Conservation (phyloP, 2,797 vertebrate species). For the Manis javanica region DNA sequence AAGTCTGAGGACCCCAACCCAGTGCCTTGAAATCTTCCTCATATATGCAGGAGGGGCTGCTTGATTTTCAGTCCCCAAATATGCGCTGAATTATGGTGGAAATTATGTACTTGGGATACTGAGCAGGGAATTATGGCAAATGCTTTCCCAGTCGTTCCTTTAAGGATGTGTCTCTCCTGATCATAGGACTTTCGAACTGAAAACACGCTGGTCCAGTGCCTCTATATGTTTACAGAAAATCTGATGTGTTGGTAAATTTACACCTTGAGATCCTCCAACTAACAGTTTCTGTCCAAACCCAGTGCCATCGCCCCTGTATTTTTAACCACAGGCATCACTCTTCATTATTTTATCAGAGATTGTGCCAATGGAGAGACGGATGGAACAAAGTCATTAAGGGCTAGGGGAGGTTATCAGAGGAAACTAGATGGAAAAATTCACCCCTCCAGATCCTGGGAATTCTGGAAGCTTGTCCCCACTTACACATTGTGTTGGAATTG, state of each 20-base stretch:
- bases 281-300: not conserved
- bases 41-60: not conserved
- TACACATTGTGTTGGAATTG: not conserved
- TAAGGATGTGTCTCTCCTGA: not conserved
- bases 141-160: conserved; percentile 19
- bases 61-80: not conserved
- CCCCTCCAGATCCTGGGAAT: not conserved
- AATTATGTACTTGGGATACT: not conserved
- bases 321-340: not conserved
- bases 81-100: not conserved
- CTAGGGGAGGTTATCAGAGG: not conserved
- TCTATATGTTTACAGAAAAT: not conserved
- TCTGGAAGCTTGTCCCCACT: not conserved
- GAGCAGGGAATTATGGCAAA: not conserved
- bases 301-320: not conserved
- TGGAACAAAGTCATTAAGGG: not conserved
- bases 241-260: not conserved
- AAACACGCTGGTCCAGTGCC: not conserved
- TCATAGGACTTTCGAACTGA: not conserved
- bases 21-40: not conserved
- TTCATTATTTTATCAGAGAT: not conserved
- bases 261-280: not conserved
- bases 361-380: not conserved
- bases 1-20: not conserved
- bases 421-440: not conserved